Conservation (phyloP, 2,888 invertebrate species). For the Sminthurides aquaticus region DNA sequence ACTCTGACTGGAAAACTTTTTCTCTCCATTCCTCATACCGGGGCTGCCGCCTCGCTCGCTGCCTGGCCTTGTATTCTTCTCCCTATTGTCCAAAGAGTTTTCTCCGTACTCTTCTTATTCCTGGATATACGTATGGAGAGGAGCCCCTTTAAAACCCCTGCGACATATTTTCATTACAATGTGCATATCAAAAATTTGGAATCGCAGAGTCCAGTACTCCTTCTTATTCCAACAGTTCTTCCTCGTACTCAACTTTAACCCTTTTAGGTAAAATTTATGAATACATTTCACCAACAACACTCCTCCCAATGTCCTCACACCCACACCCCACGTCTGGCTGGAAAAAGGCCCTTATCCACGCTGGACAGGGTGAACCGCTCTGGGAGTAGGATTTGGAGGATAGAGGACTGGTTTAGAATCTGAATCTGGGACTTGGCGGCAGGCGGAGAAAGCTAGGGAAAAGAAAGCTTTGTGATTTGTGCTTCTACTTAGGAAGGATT, state of each 20-base stretch:
- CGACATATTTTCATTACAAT: not conserved
- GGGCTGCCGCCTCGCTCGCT: not conserved
- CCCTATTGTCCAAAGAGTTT: too few species aligned
- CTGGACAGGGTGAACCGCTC: not conserved
- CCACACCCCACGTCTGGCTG: not conserved
- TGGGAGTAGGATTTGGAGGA: not conserved
- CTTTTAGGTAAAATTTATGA: slow-evolving; percentile 28
- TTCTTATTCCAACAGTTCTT: too few species aligned
- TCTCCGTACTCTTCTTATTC: not conserved
- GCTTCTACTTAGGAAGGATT: not conserved
- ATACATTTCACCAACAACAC: slow-evolving; percentile 29
- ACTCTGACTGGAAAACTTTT: slow-evolving; percentile 27
- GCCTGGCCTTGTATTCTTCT: not conserved
- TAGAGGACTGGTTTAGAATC: not conserved
- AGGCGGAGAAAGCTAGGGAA: not conserved
- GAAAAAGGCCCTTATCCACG: not conserved
- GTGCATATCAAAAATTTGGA: not conserved
- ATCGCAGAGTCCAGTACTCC: too few species aligned
- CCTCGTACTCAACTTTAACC: slow-evolving; percentile 4
- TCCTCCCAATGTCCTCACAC: not conserved
- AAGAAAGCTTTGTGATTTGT: not conserved
- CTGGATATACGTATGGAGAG: not conserved
- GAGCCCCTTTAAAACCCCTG: too few species aligned
- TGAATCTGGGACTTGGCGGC: not conserved
- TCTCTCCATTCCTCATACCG: not conserved